Evolutionary conservation across 2,888 invertebrate genomes (phyloP).

Genomic region (Eristalis pertinax): DNA sequence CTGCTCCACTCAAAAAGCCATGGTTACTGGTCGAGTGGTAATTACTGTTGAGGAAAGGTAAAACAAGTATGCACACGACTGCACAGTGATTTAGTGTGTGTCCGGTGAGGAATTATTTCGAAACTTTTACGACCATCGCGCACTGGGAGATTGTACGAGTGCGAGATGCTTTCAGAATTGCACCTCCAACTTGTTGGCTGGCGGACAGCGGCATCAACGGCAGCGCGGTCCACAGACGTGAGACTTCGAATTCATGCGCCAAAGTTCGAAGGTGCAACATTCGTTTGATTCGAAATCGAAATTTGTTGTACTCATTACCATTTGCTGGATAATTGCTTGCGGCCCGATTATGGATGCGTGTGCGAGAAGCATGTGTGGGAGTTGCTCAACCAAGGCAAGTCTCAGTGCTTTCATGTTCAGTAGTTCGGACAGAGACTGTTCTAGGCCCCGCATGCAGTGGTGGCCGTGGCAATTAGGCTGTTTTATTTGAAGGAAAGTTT

Average conservation of each 20-base stretch:
- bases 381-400: constrained; percentile 31
- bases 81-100: constrained; percentile 60
- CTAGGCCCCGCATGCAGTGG: neutral
- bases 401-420: no score
- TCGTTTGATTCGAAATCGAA: constrained; percentile 13
- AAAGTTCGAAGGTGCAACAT: constrained; percentile 61
- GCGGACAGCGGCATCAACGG: neutral
- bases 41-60: constrained; percentile 51
- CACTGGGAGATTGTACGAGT: neutral
- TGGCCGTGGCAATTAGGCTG: neutral
- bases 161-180: constrained; percentile 13
- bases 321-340: constrained; percentile 60
- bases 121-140: constrained; percentile 56
- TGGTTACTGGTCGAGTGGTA: constrained; percentile 50
- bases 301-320: constrained; percentile 51
- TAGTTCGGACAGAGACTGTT: neutral
- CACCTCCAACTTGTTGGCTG: neutral
- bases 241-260: constrained; percentile 33
- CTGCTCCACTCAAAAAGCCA: constrained; percentile 16
- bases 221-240: constrained; percentile 6
- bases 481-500: neutral
- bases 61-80: constrained; percentile 31
- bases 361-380: constrained; percentile 40
- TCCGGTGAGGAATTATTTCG: constrained; percentile 67
- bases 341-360: constrained; percentile 67